Percentiles rank a stretch among this genome's conserved stretches.
Evolutionary conservation across 2,888 invertebrate species (phyloP).

Genomic region (Dione juno): DNA sequence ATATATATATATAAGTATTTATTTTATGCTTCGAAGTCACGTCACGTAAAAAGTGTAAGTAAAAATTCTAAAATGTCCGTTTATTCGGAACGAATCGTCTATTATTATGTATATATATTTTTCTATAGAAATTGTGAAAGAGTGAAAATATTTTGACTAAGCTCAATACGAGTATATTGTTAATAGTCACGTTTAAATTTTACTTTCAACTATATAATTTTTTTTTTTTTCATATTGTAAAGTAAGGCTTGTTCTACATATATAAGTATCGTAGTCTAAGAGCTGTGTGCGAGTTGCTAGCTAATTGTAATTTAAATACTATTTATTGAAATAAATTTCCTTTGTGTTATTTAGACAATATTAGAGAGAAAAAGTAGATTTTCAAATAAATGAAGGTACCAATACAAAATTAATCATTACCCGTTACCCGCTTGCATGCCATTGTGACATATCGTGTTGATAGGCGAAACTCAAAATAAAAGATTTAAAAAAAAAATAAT

Average conservation of each 20-base stretch:
- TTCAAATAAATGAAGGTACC: no score
- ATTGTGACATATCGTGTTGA: no score
- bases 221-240: background rate
- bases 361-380: no score
- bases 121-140: slow-evolving; percentile 18
- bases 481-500: no score
- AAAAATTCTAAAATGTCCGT: slow-evolving; percentile 15
- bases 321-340: no score
- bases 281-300: no score
- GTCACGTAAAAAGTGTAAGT: slow-evolving; percentile 30
- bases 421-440: no score
- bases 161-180: background rate
- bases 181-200: background rate
- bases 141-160: slow-evolving; percentile 32
- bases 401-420: no score
- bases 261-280: no score
- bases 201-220: background rate
- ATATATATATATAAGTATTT: background rate
- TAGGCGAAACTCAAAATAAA: no score
- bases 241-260: background rate
- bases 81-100: slow-evolving; percentile 30
- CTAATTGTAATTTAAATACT: no score
- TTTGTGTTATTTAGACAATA: no score
- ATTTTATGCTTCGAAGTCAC: background rate
- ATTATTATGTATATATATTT: slow-evolving; percentile 19